Percentiles rank a stretch among this genome's conserved stretches.
phyloP scores from a whole-genome alignment of 2,797 vertebrate species.

The Tiaroga cobitis region DNA sequence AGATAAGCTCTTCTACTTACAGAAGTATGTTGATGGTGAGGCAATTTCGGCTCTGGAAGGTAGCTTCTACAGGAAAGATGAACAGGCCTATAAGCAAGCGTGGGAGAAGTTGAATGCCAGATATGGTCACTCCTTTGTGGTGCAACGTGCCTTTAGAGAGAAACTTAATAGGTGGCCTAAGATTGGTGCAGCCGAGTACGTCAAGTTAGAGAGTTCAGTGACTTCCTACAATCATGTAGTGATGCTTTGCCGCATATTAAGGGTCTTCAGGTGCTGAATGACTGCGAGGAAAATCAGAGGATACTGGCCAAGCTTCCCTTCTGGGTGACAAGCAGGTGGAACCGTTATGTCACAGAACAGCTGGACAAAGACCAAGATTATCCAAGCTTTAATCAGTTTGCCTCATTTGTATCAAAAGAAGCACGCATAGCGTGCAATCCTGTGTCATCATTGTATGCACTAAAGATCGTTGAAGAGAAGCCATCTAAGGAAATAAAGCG shows the following conservation, averaged over 20 bases:
- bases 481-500: conserved; percentile 21
- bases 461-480: conserved; percentile 16
- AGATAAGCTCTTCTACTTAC: too few species aligned
- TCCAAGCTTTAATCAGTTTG: conserved; percentile 36
- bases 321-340: conserved; percentile 45
- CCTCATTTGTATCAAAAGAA: conserved; percentile 30
- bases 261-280: conserved; percentile 38
- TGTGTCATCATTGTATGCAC: conserved; percentile 41
- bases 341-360: conserved; percentile 41
- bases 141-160: too few species aligned
- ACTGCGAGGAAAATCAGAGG: conserved; percentile 48
- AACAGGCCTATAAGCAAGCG: too few species aligned
- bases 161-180: too few species aligned
- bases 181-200: too few species aligned
- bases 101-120: too few species aligned
- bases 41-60: too few species aligned
- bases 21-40: too few species aligned
- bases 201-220: conserved; percentile 50
- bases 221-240: conserved; percentile 38
- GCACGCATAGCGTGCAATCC: conserved; percentile 38
- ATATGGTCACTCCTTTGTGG: too few species aligned
- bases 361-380: conserved; percentile 24
- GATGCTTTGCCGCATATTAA: conserved; percentile 46
- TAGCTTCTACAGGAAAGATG: too few species aligned
- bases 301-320: conserved; percentile 43